Conservation (phyloP, 2,113 vertebrate genomes). For the Chunga burmeisteri region DNA sequence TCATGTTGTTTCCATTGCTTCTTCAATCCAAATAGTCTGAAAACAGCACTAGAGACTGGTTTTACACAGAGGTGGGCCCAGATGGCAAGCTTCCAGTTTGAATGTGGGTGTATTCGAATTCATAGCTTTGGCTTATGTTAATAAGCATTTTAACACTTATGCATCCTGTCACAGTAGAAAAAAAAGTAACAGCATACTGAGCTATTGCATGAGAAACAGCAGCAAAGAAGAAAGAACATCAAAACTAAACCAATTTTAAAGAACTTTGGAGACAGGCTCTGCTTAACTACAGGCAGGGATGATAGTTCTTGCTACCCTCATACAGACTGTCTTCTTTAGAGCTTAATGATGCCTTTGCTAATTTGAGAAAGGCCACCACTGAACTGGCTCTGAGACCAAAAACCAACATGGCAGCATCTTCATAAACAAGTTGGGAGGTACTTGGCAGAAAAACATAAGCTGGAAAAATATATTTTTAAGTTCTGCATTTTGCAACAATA, state of each 20-base stretch:
- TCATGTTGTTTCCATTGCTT: neutral
- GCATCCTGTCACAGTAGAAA: neutral
- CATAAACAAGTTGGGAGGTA: neutral
- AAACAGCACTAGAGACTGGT: neutral
- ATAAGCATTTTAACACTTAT: constrained; percentile 10
- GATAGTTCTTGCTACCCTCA: neutral
- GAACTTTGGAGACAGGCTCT: neutral
- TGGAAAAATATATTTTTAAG: neutral
- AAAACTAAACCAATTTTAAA: neutral
- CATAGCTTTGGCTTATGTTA: neutral
- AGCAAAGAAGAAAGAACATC: neutral
- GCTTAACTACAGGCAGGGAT: neutral
- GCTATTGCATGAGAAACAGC: neutral
- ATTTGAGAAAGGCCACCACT: neutral
- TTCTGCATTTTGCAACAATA: neutral
- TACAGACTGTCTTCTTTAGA: neutral
- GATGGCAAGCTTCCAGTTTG: neutral
- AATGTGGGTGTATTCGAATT: neutral
- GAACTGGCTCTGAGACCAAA: neutral
- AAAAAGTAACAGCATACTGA: neutral
- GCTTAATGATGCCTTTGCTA: neutral
- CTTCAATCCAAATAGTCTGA: neutral
- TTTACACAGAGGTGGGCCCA: neutral
- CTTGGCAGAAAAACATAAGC: neutral
- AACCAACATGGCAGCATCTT: neutral